Evolutionary conservation across 2,888 invertebrate species (phyloP).

Genomic region (Bruchidius siliquastri): DNA sequence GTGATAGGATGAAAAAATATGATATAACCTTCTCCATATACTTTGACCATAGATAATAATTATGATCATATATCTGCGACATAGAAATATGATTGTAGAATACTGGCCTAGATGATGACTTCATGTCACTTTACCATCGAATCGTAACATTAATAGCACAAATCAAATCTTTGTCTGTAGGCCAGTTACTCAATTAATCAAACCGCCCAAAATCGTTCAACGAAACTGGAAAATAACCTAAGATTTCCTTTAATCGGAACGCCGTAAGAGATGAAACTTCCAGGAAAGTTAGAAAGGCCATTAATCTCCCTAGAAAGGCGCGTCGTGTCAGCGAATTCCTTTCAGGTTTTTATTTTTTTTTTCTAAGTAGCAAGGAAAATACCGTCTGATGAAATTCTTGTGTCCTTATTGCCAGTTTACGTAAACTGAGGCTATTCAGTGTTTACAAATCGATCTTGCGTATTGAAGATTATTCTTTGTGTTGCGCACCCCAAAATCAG

Average conservation of each 20-base stretch:
- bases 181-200: neutral
- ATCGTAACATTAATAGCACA: neutral
- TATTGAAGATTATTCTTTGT: neutral
- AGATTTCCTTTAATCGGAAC: neutral
- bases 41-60: no score
- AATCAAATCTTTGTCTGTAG: neutral
- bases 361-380: neutral
- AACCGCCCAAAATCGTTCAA: neutral
- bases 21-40: no score
- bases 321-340: conserved; percentile 1
- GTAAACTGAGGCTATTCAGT: conserved; percentile 2
- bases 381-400: neutral
- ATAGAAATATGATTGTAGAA: no score
- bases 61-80: no score
- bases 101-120: neutral
- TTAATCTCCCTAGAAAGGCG: conserved; percentile 6
- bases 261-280: neutral
- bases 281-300: conserved; percentile 6
- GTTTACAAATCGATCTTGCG: conserved; percentile 3
- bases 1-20: no score
- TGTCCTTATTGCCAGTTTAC: neutral
- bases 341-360: neutral
- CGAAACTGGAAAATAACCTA: neutral
- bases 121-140: neutral
- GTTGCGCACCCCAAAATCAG: neutral